phyloP scores from a whole-genome alignment of 2,797 vertebrate genomes.

The Nyctalus aviator region DNA sequence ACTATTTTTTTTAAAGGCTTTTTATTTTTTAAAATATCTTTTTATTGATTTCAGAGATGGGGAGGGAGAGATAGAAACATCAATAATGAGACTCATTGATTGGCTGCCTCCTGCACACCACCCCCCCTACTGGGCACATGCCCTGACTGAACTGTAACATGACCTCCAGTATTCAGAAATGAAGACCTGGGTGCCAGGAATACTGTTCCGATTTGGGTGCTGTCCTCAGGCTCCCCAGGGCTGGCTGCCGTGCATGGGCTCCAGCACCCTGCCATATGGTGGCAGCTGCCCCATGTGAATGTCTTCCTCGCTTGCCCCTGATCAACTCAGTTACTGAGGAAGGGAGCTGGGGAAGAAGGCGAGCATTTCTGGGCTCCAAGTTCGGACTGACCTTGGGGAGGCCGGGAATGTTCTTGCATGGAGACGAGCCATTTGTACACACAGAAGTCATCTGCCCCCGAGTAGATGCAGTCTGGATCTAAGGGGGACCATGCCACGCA shows the following conservation, averaged over 20 bases:
- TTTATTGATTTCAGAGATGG: no score
- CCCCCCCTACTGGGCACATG: no score
- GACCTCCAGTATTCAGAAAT: not conserved
- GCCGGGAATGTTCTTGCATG: conserved; percentile 93
- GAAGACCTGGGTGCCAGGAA: not conserved
- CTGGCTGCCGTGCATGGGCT: not conserved
- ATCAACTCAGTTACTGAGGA: not conserved
- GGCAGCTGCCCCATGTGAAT: not conserved
- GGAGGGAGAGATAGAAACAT: no score
- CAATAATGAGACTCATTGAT: no score
- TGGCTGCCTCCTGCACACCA: no score
- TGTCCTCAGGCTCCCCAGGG: not conserved
- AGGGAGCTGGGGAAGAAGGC: not conserved
- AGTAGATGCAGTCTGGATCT: conserved; percentile 94
- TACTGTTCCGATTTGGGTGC: not conserved
- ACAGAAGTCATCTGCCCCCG: conserved; percentile 97
- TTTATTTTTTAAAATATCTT: no score
- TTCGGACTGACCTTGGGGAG: conserved; percentile 92
- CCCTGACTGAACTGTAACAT: no score
- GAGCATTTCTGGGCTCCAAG: not conserved
- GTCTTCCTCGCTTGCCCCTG: not conserved
- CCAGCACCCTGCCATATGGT: no score
- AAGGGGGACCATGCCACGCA: conserved; percentile 95
- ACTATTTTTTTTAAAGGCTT: not conserved
- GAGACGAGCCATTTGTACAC: conserved; percentile 94